Percentiles rank a stretch among this genome's conserved stretches.
These are phyloP conservation scores for Drosophila paulistorum DNA, from an alignment of 1,140 invertebrate genomes.

Conservation along the genomic window DNA sequence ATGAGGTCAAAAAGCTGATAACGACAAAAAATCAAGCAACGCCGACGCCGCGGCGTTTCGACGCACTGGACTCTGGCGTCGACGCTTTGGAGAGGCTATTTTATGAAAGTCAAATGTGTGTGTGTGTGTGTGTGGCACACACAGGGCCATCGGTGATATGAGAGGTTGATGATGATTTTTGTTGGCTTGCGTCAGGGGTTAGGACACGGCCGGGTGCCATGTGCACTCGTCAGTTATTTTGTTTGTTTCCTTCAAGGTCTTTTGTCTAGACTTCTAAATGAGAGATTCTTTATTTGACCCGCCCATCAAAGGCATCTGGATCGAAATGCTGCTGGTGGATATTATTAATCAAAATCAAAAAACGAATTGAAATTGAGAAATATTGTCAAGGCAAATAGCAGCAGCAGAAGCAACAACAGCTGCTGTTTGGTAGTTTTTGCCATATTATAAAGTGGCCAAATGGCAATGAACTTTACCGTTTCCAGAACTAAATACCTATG, in stretches of 20 bases:
- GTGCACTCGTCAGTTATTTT: neutral
- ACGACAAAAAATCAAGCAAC: constrained; percentile 27
- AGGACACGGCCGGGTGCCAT: neutral
- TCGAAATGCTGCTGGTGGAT: constrained; percentile 2
- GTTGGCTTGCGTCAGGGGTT: constrained; percentile 37
- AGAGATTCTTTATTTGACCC: constrained; percentile 32
- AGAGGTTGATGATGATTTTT: constrained; percentile 14
- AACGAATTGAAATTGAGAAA: constrained; percentile 15
- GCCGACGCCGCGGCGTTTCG: neutral
- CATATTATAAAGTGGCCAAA: constrained; percentile 48
- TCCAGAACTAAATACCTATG: constrained; percentile 40
- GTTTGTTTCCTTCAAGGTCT: constrained; percentile 26
- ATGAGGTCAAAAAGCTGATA: constrained; percentile 80
- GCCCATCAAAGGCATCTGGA: constrained; percentile 46
- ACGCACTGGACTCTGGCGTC: constrained; percentile 16
- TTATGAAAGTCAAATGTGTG: constrained; percentile 46
- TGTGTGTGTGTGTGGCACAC: neutral
- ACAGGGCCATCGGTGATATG: constrained; percentile 10
- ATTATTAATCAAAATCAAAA: constrained; percentile 17
- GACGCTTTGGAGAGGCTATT: neutral
- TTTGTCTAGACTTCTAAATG: constrained; percentile 34
- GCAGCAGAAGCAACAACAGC: constrained; percentile 19
- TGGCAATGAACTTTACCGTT: constrained; percentile 80
- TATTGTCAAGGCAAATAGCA: constrained; percentile 6
- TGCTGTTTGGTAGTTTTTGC: constrained; percentile 69